Evolutionary conservation across 2,888 invertebrate species (phyloP), one percentile per base, ranked within the genome.

Genomic region (Macrosoma leucophasiata): DNA sequence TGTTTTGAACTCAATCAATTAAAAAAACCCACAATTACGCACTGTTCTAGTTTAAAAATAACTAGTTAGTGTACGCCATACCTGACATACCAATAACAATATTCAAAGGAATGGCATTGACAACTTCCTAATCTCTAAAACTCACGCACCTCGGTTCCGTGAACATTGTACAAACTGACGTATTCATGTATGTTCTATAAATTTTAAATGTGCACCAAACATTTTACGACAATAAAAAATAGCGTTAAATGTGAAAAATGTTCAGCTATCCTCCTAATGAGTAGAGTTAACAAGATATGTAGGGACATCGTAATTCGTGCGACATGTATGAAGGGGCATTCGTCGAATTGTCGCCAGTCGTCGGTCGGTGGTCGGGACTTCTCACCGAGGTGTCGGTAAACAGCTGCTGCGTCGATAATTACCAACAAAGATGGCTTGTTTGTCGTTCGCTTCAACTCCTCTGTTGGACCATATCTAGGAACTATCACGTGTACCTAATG

Each of bases 311-410:
- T 27, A 33, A 28, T 56, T 58, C 51, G 43, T 43, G 52, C 45
- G 60, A 57, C 50, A 47, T 46, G 50, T 58, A 52, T 46, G 57
- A 52, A 52, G 62, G 55, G 50, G 56, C 58, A 59, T 79, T 79
- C 79, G 79, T 43, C 77, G 79, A 81, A 81, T 56, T 67, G 71
- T 70, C 71, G 63, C 59, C 63, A 55, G 56, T 51, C 61, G 66
- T 47, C 63, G 64, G 67, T 58, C 79, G 84, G 82, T 81, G 84
- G 84, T 84, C 84, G 84, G 64, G 72, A 71, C 72, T 81, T 84
- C 78, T 71, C 84, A 81, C 84, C 71, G 52, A 74, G 66, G 78
- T 76, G 81, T 62, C 48, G 55, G 58, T 61, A 73, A 79, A 84
- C 73, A 76, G 77, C 75, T 74, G 77, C 82, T 55, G 72, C 62